Evolutionary conservation across 2,113 vertebrate species (phyloP).

Genomic region (Channa maculata): DNA sequence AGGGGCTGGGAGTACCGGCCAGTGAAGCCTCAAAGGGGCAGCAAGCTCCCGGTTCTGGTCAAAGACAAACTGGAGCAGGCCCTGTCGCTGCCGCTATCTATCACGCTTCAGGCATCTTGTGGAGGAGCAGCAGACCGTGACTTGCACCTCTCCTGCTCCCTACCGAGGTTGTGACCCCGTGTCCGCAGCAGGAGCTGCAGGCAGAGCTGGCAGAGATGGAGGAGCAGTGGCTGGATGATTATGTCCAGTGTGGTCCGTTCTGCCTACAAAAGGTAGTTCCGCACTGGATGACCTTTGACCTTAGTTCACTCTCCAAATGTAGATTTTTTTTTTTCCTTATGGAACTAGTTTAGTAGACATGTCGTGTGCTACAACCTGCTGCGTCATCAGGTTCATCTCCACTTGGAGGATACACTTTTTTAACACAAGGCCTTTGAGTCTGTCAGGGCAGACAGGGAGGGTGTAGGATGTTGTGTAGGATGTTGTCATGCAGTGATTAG

Average conservation of each 20-base stretch:
- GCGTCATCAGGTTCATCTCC: too few relatives aligned
- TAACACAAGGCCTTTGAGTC: too few relatives aligned
- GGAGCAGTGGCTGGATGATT: conserved; percentile 91
- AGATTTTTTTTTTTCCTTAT: too few relatives aligned
- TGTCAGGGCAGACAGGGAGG: too few relatives aligned
- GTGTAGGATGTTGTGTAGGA: too few relatives aligned
- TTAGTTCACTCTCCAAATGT: too few relatives aligned
- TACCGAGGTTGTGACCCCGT: conserved; percentile 72
- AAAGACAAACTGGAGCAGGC: conserved; percentile 71
- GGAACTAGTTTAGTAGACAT: too few relatives aligned
- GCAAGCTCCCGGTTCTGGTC: conserved; percentile 88
- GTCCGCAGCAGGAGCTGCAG: conserved; percentile 79
- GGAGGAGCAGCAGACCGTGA: conserved; percentile 31
- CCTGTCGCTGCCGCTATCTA: conserved; percentile 2
- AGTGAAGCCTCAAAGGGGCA: conserved; percentile 86
- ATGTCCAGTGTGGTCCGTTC: conserved; percentile 87
- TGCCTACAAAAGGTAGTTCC: conserved; percentile 85
- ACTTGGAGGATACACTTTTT: too few relatives aligned
- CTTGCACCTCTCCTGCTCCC: conserved; percentile 46
- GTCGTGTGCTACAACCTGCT: too few relatives aligned
- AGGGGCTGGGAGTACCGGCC: conserved; percentile 88
- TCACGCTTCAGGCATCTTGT: conserved; percentile 4
- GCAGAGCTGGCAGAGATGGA: conserved; percentile 87
- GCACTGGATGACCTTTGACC: background rate
- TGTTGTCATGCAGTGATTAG: too few relatives aligned